phyloP scores from a whole-genome alignment of 2,888 invertebrate species.

The Endotricha flammealis region DNA sequence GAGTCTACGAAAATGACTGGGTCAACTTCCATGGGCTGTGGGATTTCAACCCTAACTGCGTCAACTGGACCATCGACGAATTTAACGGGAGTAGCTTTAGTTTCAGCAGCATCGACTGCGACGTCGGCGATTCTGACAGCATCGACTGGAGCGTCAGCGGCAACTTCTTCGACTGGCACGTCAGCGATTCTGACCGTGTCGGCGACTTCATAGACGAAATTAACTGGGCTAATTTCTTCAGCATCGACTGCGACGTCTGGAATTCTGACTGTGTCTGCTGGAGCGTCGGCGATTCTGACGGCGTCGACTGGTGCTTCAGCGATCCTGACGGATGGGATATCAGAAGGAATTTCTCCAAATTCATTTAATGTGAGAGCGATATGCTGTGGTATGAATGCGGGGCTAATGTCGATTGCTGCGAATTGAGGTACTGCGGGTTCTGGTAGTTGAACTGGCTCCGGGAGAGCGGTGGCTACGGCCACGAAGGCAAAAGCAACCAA shows the following conservation, averaged over 20 bases:
- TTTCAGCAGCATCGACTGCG: neutral
- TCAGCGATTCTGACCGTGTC: conserved; percentile 5
- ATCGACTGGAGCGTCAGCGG: no score
- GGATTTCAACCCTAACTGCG: neutral
- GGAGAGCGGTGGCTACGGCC: conserved; percentile 39
- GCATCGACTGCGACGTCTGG: neutral
- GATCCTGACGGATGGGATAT: no score
- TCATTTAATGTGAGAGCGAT: no score
- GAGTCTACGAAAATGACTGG: conserved; percentile 13
- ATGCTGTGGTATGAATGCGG: no score
- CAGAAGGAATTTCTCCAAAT: no score
- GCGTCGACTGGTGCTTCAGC: neutral
- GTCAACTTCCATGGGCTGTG: no score
- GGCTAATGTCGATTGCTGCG: no score
- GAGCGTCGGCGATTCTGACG: conserved; percentile 3
- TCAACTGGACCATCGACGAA: conserved; percentile 17
- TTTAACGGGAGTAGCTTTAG: conserved; percentile 8
- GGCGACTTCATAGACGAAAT: neutral
- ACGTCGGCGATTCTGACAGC: conserved; percentile 16
- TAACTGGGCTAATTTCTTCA: conserved; percentile 5
- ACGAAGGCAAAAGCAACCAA: neutral
- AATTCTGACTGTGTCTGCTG: neutral
- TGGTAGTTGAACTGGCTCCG: conserved; percentile 14
- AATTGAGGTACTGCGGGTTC: neutral
- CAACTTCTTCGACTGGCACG: no score